Evolutionary conservation across 1,140 invertebrate genomes (phyloP), one percentile per base, ranked within the genome.

Genomic region (Physella acuta): DNA sequence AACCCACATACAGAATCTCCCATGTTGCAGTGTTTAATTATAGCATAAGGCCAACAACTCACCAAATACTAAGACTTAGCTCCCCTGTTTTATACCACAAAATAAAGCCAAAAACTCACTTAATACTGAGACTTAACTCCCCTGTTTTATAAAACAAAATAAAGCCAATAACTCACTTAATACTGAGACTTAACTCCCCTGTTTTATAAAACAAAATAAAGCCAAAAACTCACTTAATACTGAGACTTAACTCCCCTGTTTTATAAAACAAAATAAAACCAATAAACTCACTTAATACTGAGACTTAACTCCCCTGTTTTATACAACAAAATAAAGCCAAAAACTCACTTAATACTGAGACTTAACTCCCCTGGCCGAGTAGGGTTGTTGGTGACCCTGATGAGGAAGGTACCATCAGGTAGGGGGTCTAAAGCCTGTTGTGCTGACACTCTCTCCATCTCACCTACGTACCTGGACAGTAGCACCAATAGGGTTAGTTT

Each of bases 331-430:
- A n/a, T n/a, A n/a, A n/a, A n/a, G n/a, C n/a, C n/a, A n/a, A 61
- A 28, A 51, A 89, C 89, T 88, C 88, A 95, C 93, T 94, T 95
- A 72, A 96, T 88, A 84, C 93, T 95, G 44, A 97, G 89, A 56
- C 94, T 94, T 82, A 92, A 94, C 49, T 82, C 77, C 8, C 81
- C 79, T 61, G 70, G 75, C 26, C 82, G 69, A 24, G 79, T 73
- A 60, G 71, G 77, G 69, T 84, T 82, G 52, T 92, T 91, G 63
- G 93, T 89, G 68, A 94, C 90, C 56, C 95, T 86, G 56, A 98
- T 87, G 78, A 97, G 88, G 86, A 93, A 97, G 1, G 94, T 95
- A 70, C 94, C 94, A 84, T 94, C 90, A 73, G 91, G 89, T 51
- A 93, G 88, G 52, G 88, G 86, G 82, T 94, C 91, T 39, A 97